A percentile compares a stretch with the other conserved stretches of the same genome.
phyloP scores from a whole-genome alignment of 2,113 vertebrate genomes.

The Nymphicus hollandicus region DNA sequence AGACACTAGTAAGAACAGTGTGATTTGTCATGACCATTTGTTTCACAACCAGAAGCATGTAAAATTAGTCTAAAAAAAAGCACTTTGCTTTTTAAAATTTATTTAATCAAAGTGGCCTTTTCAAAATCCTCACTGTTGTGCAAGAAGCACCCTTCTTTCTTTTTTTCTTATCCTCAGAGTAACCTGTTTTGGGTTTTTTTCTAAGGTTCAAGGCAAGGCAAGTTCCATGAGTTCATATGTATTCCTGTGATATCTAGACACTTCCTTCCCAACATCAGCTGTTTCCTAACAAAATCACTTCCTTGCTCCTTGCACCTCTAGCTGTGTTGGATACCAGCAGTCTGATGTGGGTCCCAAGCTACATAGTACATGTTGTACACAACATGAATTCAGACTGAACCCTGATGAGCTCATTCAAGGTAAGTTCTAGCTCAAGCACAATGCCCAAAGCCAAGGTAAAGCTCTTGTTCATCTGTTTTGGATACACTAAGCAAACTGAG shows the following conservation, averaged over 20 bases:
- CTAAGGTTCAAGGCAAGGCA: neutral
- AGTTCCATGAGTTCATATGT: neutral
- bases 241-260: neutral
- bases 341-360: neutral
- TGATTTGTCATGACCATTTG: constrained; percentile 39
- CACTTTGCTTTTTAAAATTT: neutral
- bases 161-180: neutral
- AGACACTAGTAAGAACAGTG: constrained; percentile 38
- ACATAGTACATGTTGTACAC: fast-evolving
- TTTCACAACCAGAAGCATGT: constrained; percentile 13
- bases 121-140: neutral
- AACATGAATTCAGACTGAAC: neutral
- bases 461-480: fast-evolving
- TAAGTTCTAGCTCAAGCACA: neutral
- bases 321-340: neutral
- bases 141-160: neutral
- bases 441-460: neutral
- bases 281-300: neutral
- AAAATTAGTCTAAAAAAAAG: constrained; percentile 36
- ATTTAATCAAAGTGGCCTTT: neutral
- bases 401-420: fast-evolving
- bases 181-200: neutral
- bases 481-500: neutral
- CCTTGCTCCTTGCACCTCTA: neutral
- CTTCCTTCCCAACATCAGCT: neutral